These are phyloP conservation scores for Pimpla rufipes DNA, from an alignment of 2,888 invertebrate species.

Conservation along the genomic window DNA sequence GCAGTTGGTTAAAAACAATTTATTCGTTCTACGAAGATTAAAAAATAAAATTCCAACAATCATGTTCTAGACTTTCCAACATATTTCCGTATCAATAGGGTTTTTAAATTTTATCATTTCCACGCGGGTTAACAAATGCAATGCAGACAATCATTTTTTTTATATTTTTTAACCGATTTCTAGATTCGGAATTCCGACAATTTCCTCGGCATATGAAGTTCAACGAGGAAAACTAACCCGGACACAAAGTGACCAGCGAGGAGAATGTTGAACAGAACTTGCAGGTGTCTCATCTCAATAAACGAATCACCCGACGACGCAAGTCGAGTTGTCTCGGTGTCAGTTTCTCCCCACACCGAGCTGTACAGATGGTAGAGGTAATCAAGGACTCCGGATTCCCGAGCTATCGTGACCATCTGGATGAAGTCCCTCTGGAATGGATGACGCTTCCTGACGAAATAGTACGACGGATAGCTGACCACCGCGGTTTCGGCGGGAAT, in stretches of 20 bases:
- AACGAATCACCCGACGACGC: neutral
- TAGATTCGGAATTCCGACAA: neutral
- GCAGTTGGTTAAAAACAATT: no score
- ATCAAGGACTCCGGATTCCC: conserved; percentile 59
- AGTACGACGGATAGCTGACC: conserved; percentile 53
- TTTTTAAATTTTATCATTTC: no score
- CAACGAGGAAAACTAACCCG: conserved; percentile 3
- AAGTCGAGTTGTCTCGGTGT: neutral
- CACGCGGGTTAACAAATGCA: no score
- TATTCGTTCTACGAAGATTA: no score
- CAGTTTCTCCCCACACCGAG: neutral
- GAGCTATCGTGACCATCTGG: conserved; percentile 36
- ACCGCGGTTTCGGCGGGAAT: conserved; percentile 22
- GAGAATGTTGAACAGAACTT: neutral
- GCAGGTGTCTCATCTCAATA: neutral
- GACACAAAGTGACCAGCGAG: neutral
- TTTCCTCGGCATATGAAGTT: neutral
- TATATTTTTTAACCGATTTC: no score
- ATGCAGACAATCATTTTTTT: no score
- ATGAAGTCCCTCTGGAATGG: conserved; percentile 56
- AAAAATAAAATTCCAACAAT: no score
- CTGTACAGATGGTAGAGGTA: conserved; percentile 34
- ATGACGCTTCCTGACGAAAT: conserved; percentile 61
- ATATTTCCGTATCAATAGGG: no score
- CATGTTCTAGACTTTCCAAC: no score